Percentiles rank a stretch among this genome's conserved stretches.
These are phyloP conservation scores for Craterocephalus amniculus DNA, from an alignment of 2,797 vertebrate species.

Conservation along the genomic window DNA sequence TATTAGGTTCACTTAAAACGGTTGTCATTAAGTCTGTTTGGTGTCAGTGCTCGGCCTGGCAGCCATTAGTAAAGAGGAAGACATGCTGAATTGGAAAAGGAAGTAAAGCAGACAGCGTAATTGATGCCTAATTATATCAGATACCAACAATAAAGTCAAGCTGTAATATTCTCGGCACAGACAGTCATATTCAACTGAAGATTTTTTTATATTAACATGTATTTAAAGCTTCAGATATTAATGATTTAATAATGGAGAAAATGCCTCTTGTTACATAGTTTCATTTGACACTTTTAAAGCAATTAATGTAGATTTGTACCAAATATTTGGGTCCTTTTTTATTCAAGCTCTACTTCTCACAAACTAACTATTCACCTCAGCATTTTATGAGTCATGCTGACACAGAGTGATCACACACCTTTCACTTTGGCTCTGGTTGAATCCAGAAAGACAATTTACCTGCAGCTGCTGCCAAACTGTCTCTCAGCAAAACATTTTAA, in stretches of 20 bases:
- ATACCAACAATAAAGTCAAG: slow-evolving; percentile 31
- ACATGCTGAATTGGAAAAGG: slow-evolving; percentile 41
- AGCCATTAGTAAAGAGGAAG: slow-evolving; percentile 27
- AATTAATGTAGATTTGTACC: background rate
- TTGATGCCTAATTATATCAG: slow-evolving; percentile 44
- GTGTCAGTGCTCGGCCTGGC: slow-evolving; percentile 15
- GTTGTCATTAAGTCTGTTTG: slow-evolving; percentile 18
- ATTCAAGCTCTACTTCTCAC: background rate
- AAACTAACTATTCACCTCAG: background rate
- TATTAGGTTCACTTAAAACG: slow-evolving; percentile 16
- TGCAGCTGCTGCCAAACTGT: background rate
- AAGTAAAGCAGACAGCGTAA: slow-evolving; percentile 44
- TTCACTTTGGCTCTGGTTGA: no score
- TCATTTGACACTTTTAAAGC: background rate
- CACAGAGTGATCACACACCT: no score
- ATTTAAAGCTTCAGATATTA: slow-evolving; percentile 19
- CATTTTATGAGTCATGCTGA: background rate
- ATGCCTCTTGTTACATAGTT: background rate
- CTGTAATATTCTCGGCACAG: slow-evolving; percentile 24
- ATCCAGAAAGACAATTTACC: background rate
- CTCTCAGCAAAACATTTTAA: background rate
- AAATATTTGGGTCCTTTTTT: background rate
- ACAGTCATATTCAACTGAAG: background rate
- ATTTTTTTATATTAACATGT: background rate
- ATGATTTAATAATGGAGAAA: background rate